Evolutionary conservation across 2,888 invertebrate genomes (phyloP), one percentile per base, ranked within the genome.

Genomic region (Coleophora flavipennella): DNA sequence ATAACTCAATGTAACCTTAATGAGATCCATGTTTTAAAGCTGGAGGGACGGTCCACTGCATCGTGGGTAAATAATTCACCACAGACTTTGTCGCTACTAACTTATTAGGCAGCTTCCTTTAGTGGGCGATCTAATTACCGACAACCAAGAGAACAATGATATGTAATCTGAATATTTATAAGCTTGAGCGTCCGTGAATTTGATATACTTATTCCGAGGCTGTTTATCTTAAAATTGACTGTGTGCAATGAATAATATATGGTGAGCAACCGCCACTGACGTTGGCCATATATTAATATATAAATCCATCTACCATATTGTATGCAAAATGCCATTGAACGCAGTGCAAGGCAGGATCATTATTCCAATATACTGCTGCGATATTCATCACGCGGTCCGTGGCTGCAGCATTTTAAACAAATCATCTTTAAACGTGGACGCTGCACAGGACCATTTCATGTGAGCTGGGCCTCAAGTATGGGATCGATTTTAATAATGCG

Each of bases 311-410:
- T 71, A 73, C 72, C 76, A 79, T 81, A 84, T 84, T 84, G 84
- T 84, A 84, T 83, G 83, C 83, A 83, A 84, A 84, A 83, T 80
- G 69, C 77, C 75, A 83, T 84, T 83, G 81, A 84, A 84, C 78
- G 71, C 83, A 67, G 78, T 77, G 76, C 79, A 76, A 74, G 77
- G 59, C 72, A 62, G 81, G 75, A 81, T 83, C 81, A 81, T 83
- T 84, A 84, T 84, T 79, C 79, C 73, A 76, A 77, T 77, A 76
- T 70, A 67, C 71, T 75, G 69, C 67, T 65, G 74, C 65, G 83
- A 83, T 84, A 81, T 83, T 77, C 81, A 84, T 83, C 83, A 81
- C 70, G 62, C 57, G 51, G 61, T 55, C 61, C 62, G 66, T 67
- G 67, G 71, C 67, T 71, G 72, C 72, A 63, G 75, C 59, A 73